Conservation (phyloP, 2,888 invertebrate species). For the Pristionchus mayeri region DNA sequence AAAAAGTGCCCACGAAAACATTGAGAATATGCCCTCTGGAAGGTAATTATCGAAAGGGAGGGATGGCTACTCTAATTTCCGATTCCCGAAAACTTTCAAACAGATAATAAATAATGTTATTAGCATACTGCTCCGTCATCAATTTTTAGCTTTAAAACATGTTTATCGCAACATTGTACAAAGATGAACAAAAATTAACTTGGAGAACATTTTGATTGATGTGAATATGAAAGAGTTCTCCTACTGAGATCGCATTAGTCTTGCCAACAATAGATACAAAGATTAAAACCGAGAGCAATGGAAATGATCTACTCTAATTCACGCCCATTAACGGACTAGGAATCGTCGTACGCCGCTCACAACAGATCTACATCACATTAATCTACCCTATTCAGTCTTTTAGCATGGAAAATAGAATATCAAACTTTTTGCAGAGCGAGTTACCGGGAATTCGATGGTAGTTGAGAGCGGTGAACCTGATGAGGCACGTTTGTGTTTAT, state of each 20-base stretch:
- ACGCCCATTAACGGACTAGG: background rate
- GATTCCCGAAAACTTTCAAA: too few species aligned
- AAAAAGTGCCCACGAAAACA: too few species aligned
- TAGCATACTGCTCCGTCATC: too few species aligned
- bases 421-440: constrained; percentile 69
- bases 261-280: background rate
- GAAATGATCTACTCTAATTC: background rate
- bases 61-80: too few species aligned
- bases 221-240: background rate
- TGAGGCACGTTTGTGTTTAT: too few species aligned
- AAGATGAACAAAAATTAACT: background rate
- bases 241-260: constrained; percentile 12
- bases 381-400: constrained; percentile 18
- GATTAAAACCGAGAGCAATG: background rate
- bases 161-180: constrained; percentile 29
- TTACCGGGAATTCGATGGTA: constrained; percentile 64
- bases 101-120: too few species aligned
- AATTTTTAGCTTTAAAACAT: too few species aligned
- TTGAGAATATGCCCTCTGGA: too few species aligned
- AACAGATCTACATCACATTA: background rate
- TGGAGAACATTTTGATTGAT: constrained; percentile 5
- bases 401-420: constrained; percentile 61
- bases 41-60: too few species aligned
- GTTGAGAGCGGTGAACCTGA: constrained; percentile 55
- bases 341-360: background rate